Evolutionary conservation across 2,797 vertebrate genomes (phyloP).

Genomic region (Smutsia temminckii): DNA sequence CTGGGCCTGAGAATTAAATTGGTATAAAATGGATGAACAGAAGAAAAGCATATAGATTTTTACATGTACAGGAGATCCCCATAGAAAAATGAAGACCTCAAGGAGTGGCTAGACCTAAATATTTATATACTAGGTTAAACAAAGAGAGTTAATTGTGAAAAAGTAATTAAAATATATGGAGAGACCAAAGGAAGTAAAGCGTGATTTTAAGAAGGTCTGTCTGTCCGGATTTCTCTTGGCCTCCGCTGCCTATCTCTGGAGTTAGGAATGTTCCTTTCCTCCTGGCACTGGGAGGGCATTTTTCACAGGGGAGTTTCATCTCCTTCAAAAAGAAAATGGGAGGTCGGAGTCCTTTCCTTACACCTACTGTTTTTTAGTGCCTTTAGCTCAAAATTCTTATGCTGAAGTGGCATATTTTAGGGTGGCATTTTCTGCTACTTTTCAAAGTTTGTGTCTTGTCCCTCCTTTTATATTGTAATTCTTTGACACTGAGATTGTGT

Average conservation of each 20-base stretch:
- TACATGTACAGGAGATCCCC: background rate
- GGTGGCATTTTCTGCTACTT: background rate
- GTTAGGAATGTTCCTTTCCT: background rate
- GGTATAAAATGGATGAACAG: background rate
- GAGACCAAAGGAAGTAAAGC: background rate
- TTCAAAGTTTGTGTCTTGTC: background rate
- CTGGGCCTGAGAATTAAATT: background rate
- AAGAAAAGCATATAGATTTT: background rate
- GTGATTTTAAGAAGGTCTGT: background rate
- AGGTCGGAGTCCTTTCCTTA: background rate
- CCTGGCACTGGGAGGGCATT: background rate
- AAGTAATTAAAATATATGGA: background rate
- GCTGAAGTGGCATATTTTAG: background rate
- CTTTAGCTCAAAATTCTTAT: background rate
- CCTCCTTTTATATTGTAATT: background rate
- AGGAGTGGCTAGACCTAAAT: background rate
- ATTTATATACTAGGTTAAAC: background rate
- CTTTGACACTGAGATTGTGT: background rate
- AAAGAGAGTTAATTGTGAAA: background rate
- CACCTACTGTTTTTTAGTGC: background rate
- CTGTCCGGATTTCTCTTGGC: background rate
- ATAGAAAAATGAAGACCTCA: background rate
- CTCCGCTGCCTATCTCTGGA: background rate
- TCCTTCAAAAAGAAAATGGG: background rate
- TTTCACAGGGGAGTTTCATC: background rate